These are phyloP conservation scores for Manis javanica DNA, from an alignment of 2,797 vertebrate species.

Conservation along the genomic window DNA sequence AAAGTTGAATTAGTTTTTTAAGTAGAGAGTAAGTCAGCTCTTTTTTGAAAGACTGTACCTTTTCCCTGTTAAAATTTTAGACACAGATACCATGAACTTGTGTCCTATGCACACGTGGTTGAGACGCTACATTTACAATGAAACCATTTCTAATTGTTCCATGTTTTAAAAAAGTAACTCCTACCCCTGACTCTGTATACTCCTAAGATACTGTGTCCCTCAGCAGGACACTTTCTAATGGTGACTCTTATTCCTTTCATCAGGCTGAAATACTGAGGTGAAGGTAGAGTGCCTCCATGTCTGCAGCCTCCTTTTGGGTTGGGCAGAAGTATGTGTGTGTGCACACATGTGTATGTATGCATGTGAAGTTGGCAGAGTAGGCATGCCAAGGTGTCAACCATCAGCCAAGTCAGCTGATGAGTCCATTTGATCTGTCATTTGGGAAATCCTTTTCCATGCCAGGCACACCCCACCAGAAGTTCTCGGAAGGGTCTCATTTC, in stretches of 20 bases:
- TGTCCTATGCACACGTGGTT: accelerated
- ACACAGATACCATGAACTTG: background rate
- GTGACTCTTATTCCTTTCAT: background rate
- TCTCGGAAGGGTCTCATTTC: background rate
- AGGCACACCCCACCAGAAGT: background rate
- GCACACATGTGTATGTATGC: accelerated
- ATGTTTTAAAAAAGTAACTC: background rate
- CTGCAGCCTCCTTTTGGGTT: background rate
- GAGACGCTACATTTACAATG: background rate
- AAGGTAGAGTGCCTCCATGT: accelerated
- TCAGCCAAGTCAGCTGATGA: background rate
- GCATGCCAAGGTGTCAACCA: no score
- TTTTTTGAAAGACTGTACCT: background rate
- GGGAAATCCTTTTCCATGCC: background rate
- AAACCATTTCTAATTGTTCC: background rate
- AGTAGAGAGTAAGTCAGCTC: background rate
- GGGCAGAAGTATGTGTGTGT: accelerated
- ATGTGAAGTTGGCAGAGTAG: accelerated
- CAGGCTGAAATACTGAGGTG: background rate
- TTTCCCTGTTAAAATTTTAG: background rate
- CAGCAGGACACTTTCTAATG: background rate
- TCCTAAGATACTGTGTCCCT: background rate
- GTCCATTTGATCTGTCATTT: background rate
- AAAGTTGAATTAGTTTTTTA: background rate
- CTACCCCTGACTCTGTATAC: background rate